These are phyloP conservation scores for Aepyceros melampus DNA, from an alignment of 2,113 vertebrate species.

Conservation along the genomic window DNA sequence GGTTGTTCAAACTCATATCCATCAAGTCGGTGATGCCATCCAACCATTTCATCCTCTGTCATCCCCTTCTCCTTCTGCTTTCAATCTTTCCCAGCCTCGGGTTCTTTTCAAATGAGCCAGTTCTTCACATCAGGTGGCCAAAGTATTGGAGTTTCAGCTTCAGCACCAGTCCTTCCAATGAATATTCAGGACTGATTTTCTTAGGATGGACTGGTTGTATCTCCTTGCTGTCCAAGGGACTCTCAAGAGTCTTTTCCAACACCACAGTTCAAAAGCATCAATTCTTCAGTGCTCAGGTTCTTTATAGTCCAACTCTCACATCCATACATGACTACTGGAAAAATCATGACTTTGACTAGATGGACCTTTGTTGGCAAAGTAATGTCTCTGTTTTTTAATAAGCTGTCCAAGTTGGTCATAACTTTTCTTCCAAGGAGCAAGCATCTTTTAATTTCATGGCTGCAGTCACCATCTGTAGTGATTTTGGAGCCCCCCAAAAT, in stretches of 20 bases:
- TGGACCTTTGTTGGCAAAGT: not conserved
- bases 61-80: not conserved
- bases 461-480: not conserved
- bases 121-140: not conserved
- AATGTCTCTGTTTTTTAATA: not conserved
- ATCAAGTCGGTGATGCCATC: not conserved
- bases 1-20: not conserved
- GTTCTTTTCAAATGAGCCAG: not conserved
- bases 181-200: not conserved
- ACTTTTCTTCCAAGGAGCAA: not conserved
- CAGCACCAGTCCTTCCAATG: not conserved
- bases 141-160: not conserved
- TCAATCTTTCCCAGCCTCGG: not conserved
- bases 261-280: not conserved
- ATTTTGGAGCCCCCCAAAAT: not conserved
- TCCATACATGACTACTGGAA: not conserved
- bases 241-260: not conserved
- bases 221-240: not conserved
- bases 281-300: not conserved
- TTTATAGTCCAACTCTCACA: not conserved
- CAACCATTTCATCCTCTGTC: not conserved
- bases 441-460: not conserved
- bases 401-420: not conserved
- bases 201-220: not conserved
- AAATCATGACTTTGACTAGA: not conserved